Evolutionary conservation across 2,888 invertebrate genomes (phyloP).

Genomic region (Seira musarum): DNA sequence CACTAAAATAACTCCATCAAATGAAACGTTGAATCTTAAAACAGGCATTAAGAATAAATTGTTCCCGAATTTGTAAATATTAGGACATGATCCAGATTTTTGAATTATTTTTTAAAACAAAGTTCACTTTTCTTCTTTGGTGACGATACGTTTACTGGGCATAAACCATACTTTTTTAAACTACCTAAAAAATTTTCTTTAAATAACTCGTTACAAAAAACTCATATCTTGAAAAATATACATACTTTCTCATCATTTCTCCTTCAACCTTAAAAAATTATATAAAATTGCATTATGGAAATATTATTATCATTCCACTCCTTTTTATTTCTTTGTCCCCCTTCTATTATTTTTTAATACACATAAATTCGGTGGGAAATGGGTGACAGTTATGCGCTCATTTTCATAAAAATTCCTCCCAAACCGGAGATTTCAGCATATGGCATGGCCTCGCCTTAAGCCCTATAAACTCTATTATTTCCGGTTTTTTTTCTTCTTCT

Average conservation of each 20-base stretch:
- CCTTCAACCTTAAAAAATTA: no score
- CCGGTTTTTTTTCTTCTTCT: no score
- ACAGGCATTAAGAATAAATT: no score
- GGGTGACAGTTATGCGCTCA: slow-evolving; percentile 60
- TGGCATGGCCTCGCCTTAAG: neutral
- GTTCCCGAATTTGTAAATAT: no score
- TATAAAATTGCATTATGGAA: neutral
- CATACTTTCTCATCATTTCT: neutral
- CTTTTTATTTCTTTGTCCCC: neutral
- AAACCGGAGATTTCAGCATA: slow-evolving; percentile 41
- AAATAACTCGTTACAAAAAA: neutral
- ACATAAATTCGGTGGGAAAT: slow-evolving; percentile 50
- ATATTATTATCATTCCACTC: slow-evolving; percentile 22
- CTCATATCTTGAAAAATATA: neutral
- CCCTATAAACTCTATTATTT: slow-evolving; percentile 15
- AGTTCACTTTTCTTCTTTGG: no score
- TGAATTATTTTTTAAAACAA: no score
- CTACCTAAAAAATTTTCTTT: neutral
- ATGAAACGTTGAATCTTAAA: no score
- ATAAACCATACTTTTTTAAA: no score
- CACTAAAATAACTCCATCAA: no score
- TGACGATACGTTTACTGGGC: no score
- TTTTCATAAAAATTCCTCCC: slow-evolving; percentile 58
- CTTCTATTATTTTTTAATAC: slow-evolving; percentile 32
- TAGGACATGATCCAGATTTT: no score